Percentiles rank a stretch among this genome's conserved stretches.
Conservation (phyloP, 2,888 invertebrate species). For the Lepidochrysops patricia region DNA sequence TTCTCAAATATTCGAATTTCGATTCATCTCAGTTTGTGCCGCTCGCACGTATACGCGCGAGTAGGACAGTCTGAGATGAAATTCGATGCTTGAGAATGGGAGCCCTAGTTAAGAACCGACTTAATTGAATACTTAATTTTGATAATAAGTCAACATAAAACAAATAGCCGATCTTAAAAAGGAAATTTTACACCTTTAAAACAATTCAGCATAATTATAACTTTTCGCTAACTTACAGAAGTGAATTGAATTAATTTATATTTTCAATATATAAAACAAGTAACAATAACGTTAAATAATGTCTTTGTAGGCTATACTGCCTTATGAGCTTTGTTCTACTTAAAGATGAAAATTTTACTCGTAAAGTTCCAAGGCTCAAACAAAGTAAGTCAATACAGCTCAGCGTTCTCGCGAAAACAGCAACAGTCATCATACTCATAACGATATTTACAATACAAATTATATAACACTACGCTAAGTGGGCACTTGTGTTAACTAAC, state of each 20-base stretch:
- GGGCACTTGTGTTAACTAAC: conserved; percentile 30
- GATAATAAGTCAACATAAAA: too few relatives aligned
- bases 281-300: neutral
- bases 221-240: neutral
- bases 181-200: neutral
- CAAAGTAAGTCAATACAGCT: neutral
- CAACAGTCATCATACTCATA: conserved; percentile 24
- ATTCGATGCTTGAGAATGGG: too few relatives aligned
- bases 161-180: neutral
- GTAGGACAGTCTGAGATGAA: too few relatives aligned
- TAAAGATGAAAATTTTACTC: neutral
- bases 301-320: neutral
- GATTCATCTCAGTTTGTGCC: too few relatives aligned
- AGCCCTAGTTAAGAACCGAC: too few relatives aligned
- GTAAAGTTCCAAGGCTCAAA: neutral
- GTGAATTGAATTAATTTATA: neutral
- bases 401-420: neutral
- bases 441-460: conserved; percentile 57
- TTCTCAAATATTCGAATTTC: too few relatives aligned
- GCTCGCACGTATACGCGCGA: too few relatives aligned
- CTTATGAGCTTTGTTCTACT: neutral
- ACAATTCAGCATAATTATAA: neutral
- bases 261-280: neutral
- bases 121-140: too few relatives aligned
- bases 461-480: conserved; percentile 44